A percentile compares a stretch with the other conserved stretches of the same genome.
phyloP scores from a whole-genome alignment of 2,797 vertebrate genomes.

The Ctenopoma kingsleyae region DNA sequence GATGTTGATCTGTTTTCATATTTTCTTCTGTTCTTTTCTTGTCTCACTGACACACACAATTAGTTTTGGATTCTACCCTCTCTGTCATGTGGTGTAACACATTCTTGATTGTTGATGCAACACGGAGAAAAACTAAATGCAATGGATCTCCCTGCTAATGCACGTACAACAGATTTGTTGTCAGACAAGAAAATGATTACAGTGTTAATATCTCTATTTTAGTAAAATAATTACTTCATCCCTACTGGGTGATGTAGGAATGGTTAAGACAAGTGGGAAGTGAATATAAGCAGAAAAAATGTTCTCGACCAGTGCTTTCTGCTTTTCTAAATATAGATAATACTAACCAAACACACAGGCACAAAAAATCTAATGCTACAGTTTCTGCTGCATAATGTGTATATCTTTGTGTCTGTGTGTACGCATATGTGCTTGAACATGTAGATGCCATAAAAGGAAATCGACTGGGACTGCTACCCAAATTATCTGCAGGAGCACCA shows the following conservation, averaged over 20 bases:
- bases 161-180: not conserved
- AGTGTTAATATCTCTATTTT: not conserved
- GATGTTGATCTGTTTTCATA: not conserved
- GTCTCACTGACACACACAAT: conserved; percentile 1
- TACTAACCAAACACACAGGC: conserved; percentile 2
- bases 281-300: conserved; percentile 22
- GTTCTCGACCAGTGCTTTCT: conserved; percentile 11
- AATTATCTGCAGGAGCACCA: conserved; percentile 28
- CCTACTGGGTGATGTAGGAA: not conserved
- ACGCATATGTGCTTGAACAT: conserved; percentile 18
- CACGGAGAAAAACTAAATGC: not conserved
- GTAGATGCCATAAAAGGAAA: conserved; percentile 24
- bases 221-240: not conserved
- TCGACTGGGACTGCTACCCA: conserved; percentile 16
- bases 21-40: not conserved
- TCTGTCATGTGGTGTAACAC: conserved; percentile 12
- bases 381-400: conserved; percentile 11
- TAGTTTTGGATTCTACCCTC: not conserved
- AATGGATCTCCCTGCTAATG: not conserved
- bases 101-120: conserved; percentile 16
- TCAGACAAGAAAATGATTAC: not conserved
- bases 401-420: not conserved
- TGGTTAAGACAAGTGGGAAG: conserved; percentile 19
- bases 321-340: conserved; percentile 42
- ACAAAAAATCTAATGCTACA: conserved; percentile 12